Conservation (phyloP, 2,888 invertebrate genomes). For the Tenthredo mesomela region DNA sequence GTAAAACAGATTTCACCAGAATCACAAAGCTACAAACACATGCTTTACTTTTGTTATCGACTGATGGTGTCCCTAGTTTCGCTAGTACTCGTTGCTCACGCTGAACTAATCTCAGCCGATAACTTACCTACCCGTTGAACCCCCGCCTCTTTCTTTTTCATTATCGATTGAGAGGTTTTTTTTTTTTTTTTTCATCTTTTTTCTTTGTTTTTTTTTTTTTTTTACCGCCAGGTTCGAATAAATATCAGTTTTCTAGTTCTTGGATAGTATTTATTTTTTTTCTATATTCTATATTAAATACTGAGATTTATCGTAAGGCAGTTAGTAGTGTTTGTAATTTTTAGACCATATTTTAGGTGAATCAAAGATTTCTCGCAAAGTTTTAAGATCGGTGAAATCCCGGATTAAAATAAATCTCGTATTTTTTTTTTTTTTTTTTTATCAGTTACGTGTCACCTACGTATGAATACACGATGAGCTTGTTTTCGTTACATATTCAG, state of each 20-base stretch:
- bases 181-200: not conserved
- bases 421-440: too few species aligned
- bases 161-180: not conserved
- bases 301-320: not conserved
- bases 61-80: too few species aligned
- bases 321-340: not conserved
- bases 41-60: too few species aligned
- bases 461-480: not conserved
- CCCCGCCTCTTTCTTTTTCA: not conserved
- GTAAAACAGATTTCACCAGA: not conserved
- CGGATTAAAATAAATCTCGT: not conserved
- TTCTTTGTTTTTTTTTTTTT: not conserved
- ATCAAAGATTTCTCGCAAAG: not conserved
- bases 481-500: slow-evolving; percentile 30
- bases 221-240: not conserved
- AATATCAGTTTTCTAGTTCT: not conserved
- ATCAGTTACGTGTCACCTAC: not conserved
- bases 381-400: not conserved
- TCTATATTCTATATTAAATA: too few species aligned
- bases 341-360: not conserved
- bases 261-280: not conserved
- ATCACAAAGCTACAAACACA: not conserved
- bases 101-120: not conserved
- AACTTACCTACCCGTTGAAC: not conserved
- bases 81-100: not conserved